Evolutionary conservation across 2,113 vertebrate genomes (phyloP), one percentile per base, ranked within the genome.

Genomic region (Todiramphus chloris): DNA sequence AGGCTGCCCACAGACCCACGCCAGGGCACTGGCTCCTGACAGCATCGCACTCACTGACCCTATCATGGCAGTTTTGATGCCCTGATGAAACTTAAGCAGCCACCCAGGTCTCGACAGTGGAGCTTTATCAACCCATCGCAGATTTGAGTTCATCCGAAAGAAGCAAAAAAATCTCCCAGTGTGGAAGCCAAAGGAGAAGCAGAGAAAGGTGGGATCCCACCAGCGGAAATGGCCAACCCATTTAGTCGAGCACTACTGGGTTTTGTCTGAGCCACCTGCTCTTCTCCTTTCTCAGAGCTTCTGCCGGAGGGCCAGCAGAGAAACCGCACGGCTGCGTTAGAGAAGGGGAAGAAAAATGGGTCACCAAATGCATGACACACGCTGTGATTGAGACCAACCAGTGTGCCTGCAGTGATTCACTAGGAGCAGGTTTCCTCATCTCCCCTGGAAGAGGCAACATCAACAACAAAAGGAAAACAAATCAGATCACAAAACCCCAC

Each of bases 51-150:
- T 19, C 35, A 0, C 28, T 23, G n/a, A 2, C 21, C 55, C 20
- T 10, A 20, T 15, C 28, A 2, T 64, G 5, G 3, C 41, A 2
- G 3, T 27, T 46, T 2, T 4, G 1, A 3, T 1, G 11, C 43
- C 55, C 50, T 11, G 6, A 0, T 5, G 31, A 13, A 73, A 23
- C 19, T 25, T 8, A 3, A 77, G 39, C 5, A 13, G 31, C n/a
- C 11, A 0, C 0, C 43, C 15, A 5, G 20, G 12, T 50, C 72
- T n/a, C 16, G 44, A 24, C 60, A 35, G 2, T 7, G 8, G 25
- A 39, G 37, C 7, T 81, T 79, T 37, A 30, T 4, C 0, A 4
- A 81, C 4, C 19, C 4, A 0, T 2, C 15, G 5, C 19, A 35
- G 44, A 28, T 73, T 31, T 0, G 0, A 74, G 25, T 74, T 23